Evolutionary conservation across 2,888 invertebrate genomes (phyloP).

Genomic region (Ophioninae sp.): DNA sequence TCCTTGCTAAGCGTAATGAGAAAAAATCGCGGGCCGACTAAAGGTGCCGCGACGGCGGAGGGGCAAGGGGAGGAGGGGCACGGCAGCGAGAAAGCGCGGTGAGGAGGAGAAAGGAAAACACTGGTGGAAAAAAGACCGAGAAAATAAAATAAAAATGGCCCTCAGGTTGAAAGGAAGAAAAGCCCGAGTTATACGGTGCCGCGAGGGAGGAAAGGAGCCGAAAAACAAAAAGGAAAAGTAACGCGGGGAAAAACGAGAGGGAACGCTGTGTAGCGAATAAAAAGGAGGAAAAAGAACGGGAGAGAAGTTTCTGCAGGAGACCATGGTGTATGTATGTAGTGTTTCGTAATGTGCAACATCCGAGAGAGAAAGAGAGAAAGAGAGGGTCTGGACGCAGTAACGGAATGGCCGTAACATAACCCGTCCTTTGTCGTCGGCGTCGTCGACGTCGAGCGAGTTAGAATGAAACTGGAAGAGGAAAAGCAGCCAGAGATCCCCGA

Average conservation of each 20-base stretch:
- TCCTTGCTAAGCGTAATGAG: conserved; percentile 11
- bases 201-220: conserved; percentile 38
- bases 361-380: not conserved
- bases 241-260: conserved; percentile 19
- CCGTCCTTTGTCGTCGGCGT: conserved; percentile 71
- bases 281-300: conserved; percentile 4
- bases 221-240: conserved; percentile 42
- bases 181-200: conserved; percentile 10
- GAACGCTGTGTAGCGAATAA: conserved; percentile 16
- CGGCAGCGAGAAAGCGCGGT: not conserved
- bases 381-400: conserved; percentile 29
- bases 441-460: conserved; percentile 51
- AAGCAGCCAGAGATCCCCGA: conserved; percentile 26
- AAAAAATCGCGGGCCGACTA: not conserved
- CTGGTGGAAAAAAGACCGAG: not conserved
- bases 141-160: conserved; percentile 25
- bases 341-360: conserved; percentile 30
- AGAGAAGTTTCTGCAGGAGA: conserved; percentile 55
- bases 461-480: conserved; percentile 36
- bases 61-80: not conserved
- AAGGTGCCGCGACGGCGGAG: not conserved
- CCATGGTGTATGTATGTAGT: conserved; percentile 10
- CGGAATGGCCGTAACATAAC: conserved; percentile 71
- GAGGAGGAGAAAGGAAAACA: conserved; percentile 15
- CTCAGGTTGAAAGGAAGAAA: conserved; percentile 5